These are phyloP conservation scores for Sebastes cheni DNA, from an alignment of 2,797 vertebrate species.

Conservation along the genomic window DNA sequence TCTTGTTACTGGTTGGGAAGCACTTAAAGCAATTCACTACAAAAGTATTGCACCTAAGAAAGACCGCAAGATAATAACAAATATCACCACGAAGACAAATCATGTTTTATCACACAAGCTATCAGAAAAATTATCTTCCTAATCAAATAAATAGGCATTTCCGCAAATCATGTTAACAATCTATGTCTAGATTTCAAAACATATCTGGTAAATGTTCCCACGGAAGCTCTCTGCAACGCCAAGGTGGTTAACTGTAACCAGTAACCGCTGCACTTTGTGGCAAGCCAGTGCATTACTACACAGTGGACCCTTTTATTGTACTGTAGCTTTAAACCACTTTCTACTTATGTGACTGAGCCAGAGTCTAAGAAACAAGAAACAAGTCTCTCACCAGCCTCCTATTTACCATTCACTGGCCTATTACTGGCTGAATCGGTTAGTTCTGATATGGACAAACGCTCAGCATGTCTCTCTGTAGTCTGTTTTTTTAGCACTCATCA, in stretches of 20 bases:
- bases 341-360: neutral
- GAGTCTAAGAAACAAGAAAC: neutral
- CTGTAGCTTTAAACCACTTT: neutral
- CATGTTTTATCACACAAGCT: neutral
- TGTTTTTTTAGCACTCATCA: constrained; percentile 10
- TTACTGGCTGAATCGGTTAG: neutral
- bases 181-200: neutral
- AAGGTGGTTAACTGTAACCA: neutral
- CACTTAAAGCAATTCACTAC: neutral
- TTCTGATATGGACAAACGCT: neutral
- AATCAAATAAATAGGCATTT: neutral
- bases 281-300: neutral
- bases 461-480: neutral
- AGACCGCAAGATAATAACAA: neutral
- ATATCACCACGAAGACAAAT: neutral
- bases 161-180: neutral
- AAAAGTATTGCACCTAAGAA: neutral
- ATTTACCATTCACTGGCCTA: neutral
- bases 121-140: neutral
- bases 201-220: neutral
- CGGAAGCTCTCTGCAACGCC: neutral
- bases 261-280: neutral
- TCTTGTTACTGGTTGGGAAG: neutral
- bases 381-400: neutral
- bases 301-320: neutral